Percentiles rank a stretch among this genome's conserved stretches.
Conservation (phyloP, 2,888 invertebrate species). For the Apamea anceps region DNA sequence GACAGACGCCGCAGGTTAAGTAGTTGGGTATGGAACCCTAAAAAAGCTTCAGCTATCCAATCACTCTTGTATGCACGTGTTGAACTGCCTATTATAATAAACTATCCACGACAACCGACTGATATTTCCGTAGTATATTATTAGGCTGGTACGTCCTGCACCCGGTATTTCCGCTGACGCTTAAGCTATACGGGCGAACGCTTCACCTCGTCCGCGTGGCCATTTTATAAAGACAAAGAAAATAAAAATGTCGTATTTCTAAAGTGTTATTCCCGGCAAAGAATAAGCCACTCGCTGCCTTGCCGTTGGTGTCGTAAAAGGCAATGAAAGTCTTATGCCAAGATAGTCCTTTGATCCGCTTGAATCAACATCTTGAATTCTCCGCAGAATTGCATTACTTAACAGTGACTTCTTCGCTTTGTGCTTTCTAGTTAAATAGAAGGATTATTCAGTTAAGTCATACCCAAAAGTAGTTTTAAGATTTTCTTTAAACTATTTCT, state of each 20-base stretch:
- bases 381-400: background rate
- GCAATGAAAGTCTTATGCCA: slow-evolving; percentile 40
- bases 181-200: slow-evolving; percentile 24
- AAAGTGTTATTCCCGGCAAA: background rate
- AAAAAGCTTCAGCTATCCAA: slow-evolving; percentile 13
- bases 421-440: background rate
- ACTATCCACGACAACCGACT: slow-evolving; percentile 40
- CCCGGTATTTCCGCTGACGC: slow-evolving; percentile 55
- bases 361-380: slow-evolving; percentile 24
- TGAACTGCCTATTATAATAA: slow-evolving; percentile 52
- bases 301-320: slow-evolving; percentile 30
- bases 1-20: background rate
- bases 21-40: background rate
- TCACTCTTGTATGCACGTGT: slow-evolving; percentile 47
- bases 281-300: slow-evolving; percentile 32
- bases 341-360: slow-evolving; percentile 27
- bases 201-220: background rate
- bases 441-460: slow-evolving; percentile 2
- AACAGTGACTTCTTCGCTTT: background rate
- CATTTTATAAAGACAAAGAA: slow-evolving; percentile 8
- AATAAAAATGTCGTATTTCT: slow-evolving; percentile 11
- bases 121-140: slow-evolving; percentile 64
- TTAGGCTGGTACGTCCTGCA: slow-evolving; percentile 60
- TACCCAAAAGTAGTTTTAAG: background rate
- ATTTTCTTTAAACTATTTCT: background rate